These are phyloP conservation scores for Passer montanus DNA, from an alignment of 2,113 vertebrate genomes.

Conservation along the genomic window DNA sequence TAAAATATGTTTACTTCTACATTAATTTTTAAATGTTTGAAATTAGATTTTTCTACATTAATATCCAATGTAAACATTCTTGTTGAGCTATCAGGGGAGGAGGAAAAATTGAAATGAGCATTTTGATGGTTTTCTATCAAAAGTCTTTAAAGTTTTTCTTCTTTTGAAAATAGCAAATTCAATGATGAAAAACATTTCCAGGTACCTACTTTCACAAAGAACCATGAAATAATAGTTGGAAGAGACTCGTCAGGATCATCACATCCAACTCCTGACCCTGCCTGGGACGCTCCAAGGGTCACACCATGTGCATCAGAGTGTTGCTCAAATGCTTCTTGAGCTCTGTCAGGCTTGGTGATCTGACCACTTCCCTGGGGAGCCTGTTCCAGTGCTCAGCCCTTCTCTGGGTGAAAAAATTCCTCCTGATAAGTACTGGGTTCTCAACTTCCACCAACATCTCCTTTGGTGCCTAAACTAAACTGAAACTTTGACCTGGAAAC, in stretches of 20 bases:
- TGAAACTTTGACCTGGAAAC: not conserved
- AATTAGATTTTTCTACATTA: not conserved
- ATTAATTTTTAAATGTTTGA: not conserved
- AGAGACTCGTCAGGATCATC: not conserved
- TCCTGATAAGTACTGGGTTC: not conserved
- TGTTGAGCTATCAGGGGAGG: not conserved
- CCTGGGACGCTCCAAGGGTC: not conserved
- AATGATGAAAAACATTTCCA: not conserved
- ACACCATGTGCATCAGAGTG: rapidly evolving
- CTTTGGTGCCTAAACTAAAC: not conserved
- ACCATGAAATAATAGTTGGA: not conserved
- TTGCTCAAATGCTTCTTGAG: not conserved
- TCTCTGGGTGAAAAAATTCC: not conserved
- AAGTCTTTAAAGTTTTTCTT: not conserved
- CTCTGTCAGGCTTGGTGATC: not conserved
- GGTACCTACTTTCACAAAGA: not conserved
- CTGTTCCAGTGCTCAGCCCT: not conserved
- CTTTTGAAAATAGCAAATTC: not conserved
- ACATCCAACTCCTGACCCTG: rapidly evolving
- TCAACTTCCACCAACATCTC: not conserved
- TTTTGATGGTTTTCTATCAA: not conserved
- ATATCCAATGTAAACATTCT: not conserved
- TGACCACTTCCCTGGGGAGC: not conserved
- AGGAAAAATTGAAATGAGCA: not conserved
- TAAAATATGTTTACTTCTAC: rapidly evolving